Base-by-base conservation (phyloP, 2,888 invertebrate species). In the Scaptomyza reducta region DNA sequence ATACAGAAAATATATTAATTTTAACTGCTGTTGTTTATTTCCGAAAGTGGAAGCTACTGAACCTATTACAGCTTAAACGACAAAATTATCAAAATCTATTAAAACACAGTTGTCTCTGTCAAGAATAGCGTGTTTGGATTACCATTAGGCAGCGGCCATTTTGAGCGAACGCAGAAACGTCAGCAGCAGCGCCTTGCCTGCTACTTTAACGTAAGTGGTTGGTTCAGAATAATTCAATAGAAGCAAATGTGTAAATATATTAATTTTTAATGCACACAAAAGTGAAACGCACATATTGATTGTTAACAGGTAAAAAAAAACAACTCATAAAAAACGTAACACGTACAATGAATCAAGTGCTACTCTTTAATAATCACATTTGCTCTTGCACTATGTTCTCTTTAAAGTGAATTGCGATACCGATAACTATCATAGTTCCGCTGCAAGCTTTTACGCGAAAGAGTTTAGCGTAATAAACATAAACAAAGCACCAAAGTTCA, bases 161-260 rank as follows among this genome's bases (percentile, higher is more conserved):
- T 88, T 88, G 88, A 70, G 87, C 87, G 70, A 82, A 85, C 74
- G 41, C 45, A 70, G 58, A 81, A 86, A 82, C 81, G 81, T 82
- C 81, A 84, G 77, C 80, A 84, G 50, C 71, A 72, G 62, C 56
- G 67, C 62, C 33, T 60, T 68, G 62, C 68, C 68, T 60, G 57
- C 25, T 50, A 63, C 57, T 71, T 76, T 72, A 77, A 74, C 74
- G 74, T 74, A 74, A 74, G 77, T 77, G 41, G 11, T 45, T 31
- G 45, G 22, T 35, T 42, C 35, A 47, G 16, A 5, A 31, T 46
- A 31, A 42, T 50, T 42, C n/a, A n/a, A 22, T 16, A 11, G 22
- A 27, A 31, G 5, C 9, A 38, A 22, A 25, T 29, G n/a, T 40
- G 29, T 41, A 10, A n/a, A 45, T 9, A 14, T 9, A 16, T 46